Evolutionary conservation across 2,888 invertebrate species (phyloP), one percentile per base, ranked within the genome.

Genomic region (Camponotus fellah): DNA sequence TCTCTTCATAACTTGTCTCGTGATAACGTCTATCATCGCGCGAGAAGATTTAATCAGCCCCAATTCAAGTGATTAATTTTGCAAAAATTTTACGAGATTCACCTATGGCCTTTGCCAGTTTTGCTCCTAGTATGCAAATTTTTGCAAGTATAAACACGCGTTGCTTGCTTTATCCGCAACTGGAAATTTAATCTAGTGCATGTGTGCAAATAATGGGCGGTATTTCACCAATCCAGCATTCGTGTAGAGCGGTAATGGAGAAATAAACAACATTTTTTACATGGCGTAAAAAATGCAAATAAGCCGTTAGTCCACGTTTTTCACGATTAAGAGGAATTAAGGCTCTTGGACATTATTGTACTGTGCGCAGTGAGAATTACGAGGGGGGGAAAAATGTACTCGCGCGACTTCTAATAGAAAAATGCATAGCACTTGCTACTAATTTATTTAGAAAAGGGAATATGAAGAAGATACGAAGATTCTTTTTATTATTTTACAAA

Each of bases 261-360:
- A 56, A 79, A 69, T 79, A 79, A 79, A 79, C 26, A 76, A n/a
- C 17, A 12, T 12, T 21, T 12, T 1, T 34, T 26, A 58, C 32
- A 14, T 10, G 4, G n/a, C n/a, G 6, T 77, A 58, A 69, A 58
- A 66, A 68, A 69, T 8, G n/a, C 10, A 53, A 49, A 37, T n/a
- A 34, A 49, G 34, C 10, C 79, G 32, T 65, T 69, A 46, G 46
- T 58, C 9, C 26, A 21, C 34, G 34, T 58, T 69, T 79, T 60
- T 37, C 46, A 53, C 17, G 46, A 34, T 79, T 71, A 66, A 17
- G 40, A 37, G 56, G 60, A 2, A 34, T 46, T 12, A 71, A 79
- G 46, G 69, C 46, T 79, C 26, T 46, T 21, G 60, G 71, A 60
- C 56, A 77, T 71, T 79, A 79, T 71, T 71, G 79, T 17, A 37